A percentile compares a stretch with the other conserved stretches of the same genome.
Evolutionary conservation across 2,113 vertebrate genomes (phyloP).

Genomic region (Cairina moschata): DNA sequence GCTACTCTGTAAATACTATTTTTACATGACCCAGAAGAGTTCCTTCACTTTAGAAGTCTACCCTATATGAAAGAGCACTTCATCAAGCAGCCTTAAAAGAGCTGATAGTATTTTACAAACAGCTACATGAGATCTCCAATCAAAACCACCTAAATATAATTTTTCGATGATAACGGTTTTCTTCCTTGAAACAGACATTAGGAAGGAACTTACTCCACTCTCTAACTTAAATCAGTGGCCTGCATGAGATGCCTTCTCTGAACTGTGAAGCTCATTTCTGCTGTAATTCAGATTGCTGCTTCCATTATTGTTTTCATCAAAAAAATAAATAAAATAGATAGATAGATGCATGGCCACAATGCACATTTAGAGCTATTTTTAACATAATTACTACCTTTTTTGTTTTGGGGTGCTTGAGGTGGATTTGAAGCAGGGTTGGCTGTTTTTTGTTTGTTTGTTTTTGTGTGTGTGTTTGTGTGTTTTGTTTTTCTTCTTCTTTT

Average conservation of each 20-base stretch:
- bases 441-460: neutral
- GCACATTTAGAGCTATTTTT: neutral
- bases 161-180: neutral
- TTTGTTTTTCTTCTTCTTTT: neutral
- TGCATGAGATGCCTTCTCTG: neutral
- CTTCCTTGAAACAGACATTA: neutral
- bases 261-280: neutral
- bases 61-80: neutral
- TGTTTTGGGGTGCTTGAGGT: neutral
- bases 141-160: neutral
- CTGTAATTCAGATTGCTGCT: neutral
- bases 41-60: neutral
- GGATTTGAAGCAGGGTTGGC: neutral
- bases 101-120: slow-evolving; percentile 19
- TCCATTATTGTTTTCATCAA: neutral
- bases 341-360: neutral
- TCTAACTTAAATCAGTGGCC: neutral
- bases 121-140: neutral
- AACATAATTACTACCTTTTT: neutral
- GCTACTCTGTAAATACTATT: slow-evolving; percentile 49
- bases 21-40: slow-evolving; percentile 57
- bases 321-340: neutral
- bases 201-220: neutral
- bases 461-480: neutral
- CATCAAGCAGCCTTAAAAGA: neutral